Evolutionary conservation across 2,888 invertebrate genomes (phyloP).

Genomic region (Tridacna gigas): DNA sequence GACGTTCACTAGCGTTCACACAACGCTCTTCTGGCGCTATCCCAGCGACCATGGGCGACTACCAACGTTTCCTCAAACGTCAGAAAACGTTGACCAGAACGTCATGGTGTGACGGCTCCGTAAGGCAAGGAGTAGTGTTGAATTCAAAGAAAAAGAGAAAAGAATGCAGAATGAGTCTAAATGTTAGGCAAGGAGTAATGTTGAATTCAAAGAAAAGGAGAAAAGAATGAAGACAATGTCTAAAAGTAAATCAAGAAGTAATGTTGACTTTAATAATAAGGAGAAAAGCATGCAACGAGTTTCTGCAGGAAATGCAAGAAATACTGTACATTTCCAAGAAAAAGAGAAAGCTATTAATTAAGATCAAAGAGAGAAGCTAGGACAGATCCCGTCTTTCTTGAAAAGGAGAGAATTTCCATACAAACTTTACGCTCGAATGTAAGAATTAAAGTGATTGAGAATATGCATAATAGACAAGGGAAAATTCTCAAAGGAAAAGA

Average conservation of each 20-base stretch:
- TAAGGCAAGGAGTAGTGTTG: slow-evolving; percentile 19
- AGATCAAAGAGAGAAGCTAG: slow-evolving; percentile 14
- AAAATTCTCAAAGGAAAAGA: slow-evolving; percentile 14
- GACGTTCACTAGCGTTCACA: too few species aligned
- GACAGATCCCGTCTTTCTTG: not conserved
- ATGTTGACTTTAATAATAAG: slow-evolving; percentile 8
- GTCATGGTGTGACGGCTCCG: too few species aligned
- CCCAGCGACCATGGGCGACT: too few species aligned
- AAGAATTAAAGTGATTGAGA: not conserved
- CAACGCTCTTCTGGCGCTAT: too few species aligned
- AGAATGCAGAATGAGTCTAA: not conserved
- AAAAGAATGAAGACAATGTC: not conserved
- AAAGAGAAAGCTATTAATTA: not conserved
- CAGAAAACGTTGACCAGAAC: too few species aligned
- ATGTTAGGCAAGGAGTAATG: not conserved
- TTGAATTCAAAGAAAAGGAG: not conserved
- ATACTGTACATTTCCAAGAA: not conserved
- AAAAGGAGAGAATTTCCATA: slow-evolving; percentile 17
- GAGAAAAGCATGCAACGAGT: not conserved
- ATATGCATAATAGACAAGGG: not conserved
- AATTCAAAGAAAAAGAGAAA: slow-evolving; percentile 2
- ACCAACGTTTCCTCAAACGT: too few species aligned
- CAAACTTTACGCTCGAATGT: not conserved
- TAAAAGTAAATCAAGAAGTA: not conserved
- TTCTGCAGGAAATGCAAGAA: not conserved